Base-by-base conservation (phyloP, 92 coral and sea anemone species). In the Metridium senile region DNA sequence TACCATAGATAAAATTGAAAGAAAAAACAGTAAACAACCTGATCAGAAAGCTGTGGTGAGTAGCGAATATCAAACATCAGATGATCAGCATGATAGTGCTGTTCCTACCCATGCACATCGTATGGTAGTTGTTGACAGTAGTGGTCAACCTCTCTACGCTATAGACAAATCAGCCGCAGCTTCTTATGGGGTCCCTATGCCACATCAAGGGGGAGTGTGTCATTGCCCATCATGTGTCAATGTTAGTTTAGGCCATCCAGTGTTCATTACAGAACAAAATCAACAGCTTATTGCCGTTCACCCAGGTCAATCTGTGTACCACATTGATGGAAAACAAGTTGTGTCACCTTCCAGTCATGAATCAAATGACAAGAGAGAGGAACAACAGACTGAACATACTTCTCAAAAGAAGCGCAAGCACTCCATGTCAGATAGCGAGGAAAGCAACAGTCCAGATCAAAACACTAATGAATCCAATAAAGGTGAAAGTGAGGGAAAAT, bases 1-100 rank as follows among this genome's bases (percentile, higher is more conserved):
- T 33, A 88, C 97, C n/a, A 87, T 92, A 11, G 83, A 78, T 71
- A 74, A 62, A 56, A 64, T 88, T 43, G 83, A 79, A 59, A 81
- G 89, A 39, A 71, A 72, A 63, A 53, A 39, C 28, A 66, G 57
- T 25, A 67, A 71, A 30, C 58, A 58, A 35, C 13, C 32, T 18
- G 35, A 43, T 18, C 56, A 70, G 51, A 67, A 71, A 53, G 70
- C 58, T 68, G 74, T 47, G 34, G 16, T 45, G 0, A 59, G 81
- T 8, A 33, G 26, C 62, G 82, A 67, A 39, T 45, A 70, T 26
- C 65, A 27, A 21, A 66, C 83, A 33, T 51, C 43, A 32, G 68
- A 69, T 18, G 77, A 85, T 46, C 46, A 16, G 7, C n/a, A 72
- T 9, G 79, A 51, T 16, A 65, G 73, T 46, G 62, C 47, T 32